Base-by-base conservation (phyloP, 2,888 invertebrate genomes). In the Synanthedon formicaeformis region DNA sequence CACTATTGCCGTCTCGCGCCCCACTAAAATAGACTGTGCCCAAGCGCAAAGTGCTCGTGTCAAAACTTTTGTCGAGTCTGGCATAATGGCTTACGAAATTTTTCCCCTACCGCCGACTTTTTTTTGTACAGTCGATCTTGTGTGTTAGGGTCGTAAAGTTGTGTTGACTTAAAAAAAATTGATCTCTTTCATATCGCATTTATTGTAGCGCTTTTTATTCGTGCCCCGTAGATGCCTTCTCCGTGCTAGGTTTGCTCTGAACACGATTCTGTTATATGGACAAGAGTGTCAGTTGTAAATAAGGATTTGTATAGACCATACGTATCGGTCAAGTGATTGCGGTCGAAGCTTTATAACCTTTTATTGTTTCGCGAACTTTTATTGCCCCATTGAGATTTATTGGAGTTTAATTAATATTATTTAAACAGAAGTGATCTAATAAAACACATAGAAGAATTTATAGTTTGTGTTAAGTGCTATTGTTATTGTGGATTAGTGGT, bases 231-330 rank as follows among this genome's bases (percentile, higher is more conserved):
- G 69, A 68, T 71, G 77, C 79, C 79, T 71, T 75, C 78, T 78
- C 76, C 71, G 66, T 69, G 73, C 77, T 81, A 81, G 80, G 78
- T 74, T 74, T 69, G 77, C 69, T 67, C 73, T 63, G 72, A 74
- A 71, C 77, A 75, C 78, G 73, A 74, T 63, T 74, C 73, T 81
- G 73, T 73, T 78, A 76, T 85, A 83, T 82, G 81, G 75, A 81
- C 83, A 81, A 78, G 80, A 76, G 73, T 87, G 86, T 79, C 88
- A 88, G 88, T 88, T 81, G 86, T 87, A 86, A 87, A 84, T 86
- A 88, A 86, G 88, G 78, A 81, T 85, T 84, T 84, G 88, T 85
- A 81, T 85, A 81, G 86, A 73, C 79, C 75, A 81, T 81, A 88
- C 88, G 88, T 84, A 81, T 81, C 79, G 77, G 67, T 72, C 75